Percentiles rank a stretch among this genome's conserved stretches.
Conservation (phyloP, 2,888 invertebrate species). For the Drosophila planitibia region DNA sequence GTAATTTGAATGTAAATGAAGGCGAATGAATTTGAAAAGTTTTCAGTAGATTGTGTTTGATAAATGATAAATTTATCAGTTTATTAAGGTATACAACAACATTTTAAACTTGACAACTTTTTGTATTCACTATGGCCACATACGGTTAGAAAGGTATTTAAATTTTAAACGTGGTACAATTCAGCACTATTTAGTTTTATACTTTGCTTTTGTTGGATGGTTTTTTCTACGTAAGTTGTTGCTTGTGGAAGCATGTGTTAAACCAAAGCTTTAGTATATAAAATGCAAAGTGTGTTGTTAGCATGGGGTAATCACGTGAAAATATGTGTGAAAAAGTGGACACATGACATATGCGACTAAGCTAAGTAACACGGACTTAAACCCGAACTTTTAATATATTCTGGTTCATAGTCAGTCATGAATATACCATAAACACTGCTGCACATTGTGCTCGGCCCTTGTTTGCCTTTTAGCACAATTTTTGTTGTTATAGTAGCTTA, state of each 20-base stretch:
- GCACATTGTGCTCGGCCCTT: slow-evolving; percentile 4
- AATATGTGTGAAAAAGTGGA: slow-evolving; percentile 5
- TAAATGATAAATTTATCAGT: not conserved
- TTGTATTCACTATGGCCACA: too few relatives aligned
- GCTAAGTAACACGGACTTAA: not conserved
- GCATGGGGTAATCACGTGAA: slow-evolving; percentile 8
- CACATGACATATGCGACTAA: slow-evolving; percentile 26
- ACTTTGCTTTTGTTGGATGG: not conserved
- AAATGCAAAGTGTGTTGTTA: slow-evolving; percentile 49
- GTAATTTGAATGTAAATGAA: not conserved
- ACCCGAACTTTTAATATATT: slow-evolving; percentile 1
- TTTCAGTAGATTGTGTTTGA: not conserved
- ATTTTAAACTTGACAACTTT: not conserved
- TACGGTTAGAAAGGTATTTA: not conserved
- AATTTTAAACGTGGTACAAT: slow-evolving; percentile 3
- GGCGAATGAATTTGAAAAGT: not conserved
- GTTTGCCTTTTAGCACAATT: slow-evolving; percentile 26
- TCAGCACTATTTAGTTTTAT: slow-evolving; percentile 6
- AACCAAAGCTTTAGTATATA: slow-evolving; percentile 42
- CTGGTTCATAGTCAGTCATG: slow-evolving; percentile 2
- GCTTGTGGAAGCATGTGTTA: slow-evolving; percentile 34
- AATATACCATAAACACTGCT: slow-evolving; percentile 8
- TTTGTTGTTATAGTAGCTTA: slow-evolving; percentile 12
- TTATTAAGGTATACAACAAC: not conserved
- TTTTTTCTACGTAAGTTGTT: slow-evolving; percentile 11